Percentiles rank a stretch among this genome's conserved stretches.
Conservation (phyloP, 2,113 vertebrate genomes). For the Tonatia bakeri region DNA sequence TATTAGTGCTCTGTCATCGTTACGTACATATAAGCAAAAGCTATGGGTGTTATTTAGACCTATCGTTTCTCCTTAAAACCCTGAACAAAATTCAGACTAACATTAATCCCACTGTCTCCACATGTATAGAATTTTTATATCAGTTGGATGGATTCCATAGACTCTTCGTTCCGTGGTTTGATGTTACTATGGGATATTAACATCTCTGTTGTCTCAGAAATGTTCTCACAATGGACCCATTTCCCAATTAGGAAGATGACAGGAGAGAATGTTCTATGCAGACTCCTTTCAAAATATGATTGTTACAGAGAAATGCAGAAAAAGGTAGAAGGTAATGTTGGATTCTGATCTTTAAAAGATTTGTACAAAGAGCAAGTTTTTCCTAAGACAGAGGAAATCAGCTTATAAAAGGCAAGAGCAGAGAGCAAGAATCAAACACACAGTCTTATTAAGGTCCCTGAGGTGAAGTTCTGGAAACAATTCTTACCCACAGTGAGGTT, state of each 20-base stretch:
- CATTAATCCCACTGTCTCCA: not conserved
- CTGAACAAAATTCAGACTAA: not conserved
- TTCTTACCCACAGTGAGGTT: not conserved
- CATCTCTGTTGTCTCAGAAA: not conserved
- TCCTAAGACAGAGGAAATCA: not conserved
- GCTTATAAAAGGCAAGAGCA: not conserved
- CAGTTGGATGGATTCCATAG: not conserved
- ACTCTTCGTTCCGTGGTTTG: not conserved
- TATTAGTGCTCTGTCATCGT: not conserved
- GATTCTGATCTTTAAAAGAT: not conserved
- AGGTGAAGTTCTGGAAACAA: not conserved
- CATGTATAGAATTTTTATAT: not conserved
- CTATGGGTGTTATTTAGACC: not conserved
- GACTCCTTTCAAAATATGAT: not conserved
- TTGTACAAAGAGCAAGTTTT: not conserved
- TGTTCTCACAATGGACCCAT: not conserved
- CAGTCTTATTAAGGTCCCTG: not conserved
- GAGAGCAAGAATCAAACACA: not conserved
- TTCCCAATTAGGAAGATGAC: not conserved
- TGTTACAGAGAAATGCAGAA: not conserved
- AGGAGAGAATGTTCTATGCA: not conserved
- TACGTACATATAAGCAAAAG: not conserved
- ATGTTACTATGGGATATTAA: not conserved
- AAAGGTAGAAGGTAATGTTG: not conserved
- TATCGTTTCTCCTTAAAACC: not conserved